These are phyloP conservation scores for Lasioglossum marginatum DNA, from an alignment of 2,888 invertebrate genomes.

Conservation along the genomic window DNA sequence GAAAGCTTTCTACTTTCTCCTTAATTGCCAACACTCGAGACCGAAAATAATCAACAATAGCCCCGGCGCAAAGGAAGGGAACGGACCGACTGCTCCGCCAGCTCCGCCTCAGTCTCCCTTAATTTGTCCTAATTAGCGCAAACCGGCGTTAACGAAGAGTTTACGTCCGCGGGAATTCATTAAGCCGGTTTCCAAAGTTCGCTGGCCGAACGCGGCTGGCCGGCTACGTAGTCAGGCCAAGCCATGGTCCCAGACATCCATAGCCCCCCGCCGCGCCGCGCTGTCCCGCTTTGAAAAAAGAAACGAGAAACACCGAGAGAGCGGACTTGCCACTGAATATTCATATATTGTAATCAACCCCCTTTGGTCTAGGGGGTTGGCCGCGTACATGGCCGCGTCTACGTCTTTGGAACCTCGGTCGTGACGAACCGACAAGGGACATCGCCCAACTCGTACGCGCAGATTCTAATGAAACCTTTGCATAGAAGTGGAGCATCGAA, in stretches of 20 bases:
- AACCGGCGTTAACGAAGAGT: slow-evolving; percentile 80
- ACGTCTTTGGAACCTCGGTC: slow-evolving; percentile 49
- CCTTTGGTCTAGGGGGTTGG: slow-evolving; percentile 70
- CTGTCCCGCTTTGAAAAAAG: slow-evolving; percentile 44
- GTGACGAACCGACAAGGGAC: slow-evolving; percentile 20
- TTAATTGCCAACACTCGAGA: slow-evolving; percentile 44
- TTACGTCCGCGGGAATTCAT: slow-evolving; percentile 80
- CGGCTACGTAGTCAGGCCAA: slow-evolving; percentile 48
- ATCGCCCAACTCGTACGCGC: background rate
- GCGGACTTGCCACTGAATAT: slow-evolving; percentile 80
- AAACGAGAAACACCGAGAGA: slow-evolving; percentile 66
- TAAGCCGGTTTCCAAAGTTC: slow-evolving; percentile 76
- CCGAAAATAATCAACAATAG: slow-evolving; percentile 43
- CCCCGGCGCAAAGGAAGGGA: slow-evolving; percentile 6
- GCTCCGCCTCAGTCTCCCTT: slow-evolving; percentile 56
- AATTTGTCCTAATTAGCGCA: slow-evolving; percentile 79
- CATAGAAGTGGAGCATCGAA: background rate
- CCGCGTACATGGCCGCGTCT: slow-evolving; percentile 22
- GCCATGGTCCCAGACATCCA: slow-evolving; percentile 55
- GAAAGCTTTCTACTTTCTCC: background rate
- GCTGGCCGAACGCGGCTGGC: slow-evolving; percentile 56
- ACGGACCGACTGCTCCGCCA: slow-evolving; percentile 19
- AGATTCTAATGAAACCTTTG: slow-evolving; percentile 7
- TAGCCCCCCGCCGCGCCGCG: background rate
- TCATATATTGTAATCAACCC: slow-evolving; percentile 83